Conservation (phyloP, 2,797 vertebrate species). For the Sibirionetta formosa region DNA sequence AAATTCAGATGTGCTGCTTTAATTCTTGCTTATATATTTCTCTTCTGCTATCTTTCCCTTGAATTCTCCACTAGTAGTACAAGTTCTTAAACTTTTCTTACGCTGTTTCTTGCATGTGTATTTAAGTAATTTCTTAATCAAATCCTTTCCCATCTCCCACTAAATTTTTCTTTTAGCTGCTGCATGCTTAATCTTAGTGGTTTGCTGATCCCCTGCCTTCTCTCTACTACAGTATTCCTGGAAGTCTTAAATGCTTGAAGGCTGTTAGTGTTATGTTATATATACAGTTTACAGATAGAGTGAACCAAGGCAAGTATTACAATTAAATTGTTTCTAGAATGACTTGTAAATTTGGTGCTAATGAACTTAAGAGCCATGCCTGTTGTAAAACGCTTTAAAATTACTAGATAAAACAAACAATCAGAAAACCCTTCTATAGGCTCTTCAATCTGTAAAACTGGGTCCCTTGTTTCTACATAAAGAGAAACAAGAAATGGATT, state of each 20-base stretch:
- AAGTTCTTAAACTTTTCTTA: not conserved
- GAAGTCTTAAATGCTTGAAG: slow-evolving; percentile 53
- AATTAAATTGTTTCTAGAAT: not conserved
- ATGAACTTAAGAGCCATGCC: not conserved
- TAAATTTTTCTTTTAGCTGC: not conserved
- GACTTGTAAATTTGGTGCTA: not conserved
- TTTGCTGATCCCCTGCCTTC: not conserved
- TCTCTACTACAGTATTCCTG: not conserved
- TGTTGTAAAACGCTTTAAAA: not conserved
- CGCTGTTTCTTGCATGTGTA: not conserved
- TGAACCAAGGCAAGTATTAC: not conserved
- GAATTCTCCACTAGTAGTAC: not conserved
- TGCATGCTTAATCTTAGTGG: not conserved
- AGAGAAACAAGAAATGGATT: not conserved
- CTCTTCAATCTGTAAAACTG: not conserved
- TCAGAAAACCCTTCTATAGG: not conserved
- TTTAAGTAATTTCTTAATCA: not conserved
- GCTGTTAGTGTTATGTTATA: slow-evolving; percentile 22
- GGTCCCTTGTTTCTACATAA: not conserved
- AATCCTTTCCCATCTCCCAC: not conserved
- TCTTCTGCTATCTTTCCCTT: not conserved
- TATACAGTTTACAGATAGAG: no score
- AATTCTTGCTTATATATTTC: not conserved
- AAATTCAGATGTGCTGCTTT: not conserved
- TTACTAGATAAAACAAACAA: not conserved